Conservation (phyloP, 2,888 invertebrate species). For the Chalcosyrphus nemorum region DNA sequence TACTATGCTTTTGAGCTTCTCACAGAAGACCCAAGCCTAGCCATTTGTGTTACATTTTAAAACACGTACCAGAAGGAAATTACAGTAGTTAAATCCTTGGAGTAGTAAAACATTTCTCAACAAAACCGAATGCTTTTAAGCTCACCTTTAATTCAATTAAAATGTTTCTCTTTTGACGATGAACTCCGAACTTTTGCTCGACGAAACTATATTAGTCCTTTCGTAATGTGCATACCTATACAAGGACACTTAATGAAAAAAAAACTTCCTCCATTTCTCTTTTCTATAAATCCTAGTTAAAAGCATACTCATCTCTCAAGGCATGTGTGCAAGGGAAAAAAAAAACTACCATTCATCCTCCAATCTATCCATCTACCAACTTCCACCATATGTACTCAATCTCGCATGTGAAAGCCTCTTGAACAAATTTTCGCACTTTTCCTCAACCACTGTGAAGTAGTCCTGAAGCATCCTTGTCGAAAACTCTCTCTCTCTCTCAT, state of each 20-base stretch:
- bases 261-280: not conserved
- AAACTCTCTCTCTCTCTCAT: conserved; percentile 51
- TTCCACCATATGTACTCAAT: not conserved
- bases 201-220: not conserved
- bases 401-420: conserved; percentile 49
- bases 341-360: not conserved
- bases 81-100: too few relatives aligned
- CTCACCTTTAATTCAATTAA: not conserved
- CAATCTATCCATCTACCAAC: not conserved
- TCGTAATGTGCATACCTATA: not conserved
- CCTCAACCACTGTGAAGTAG: conserved; percentile 42
- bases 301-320: conserved; percentile 1
- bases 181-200: not conserved
- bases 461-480: conserved; percentile 55
- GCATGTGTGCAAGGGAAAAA: not conserved
- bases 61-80: too few relatives aligned
- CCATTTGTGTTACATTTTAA: too few relatives aligned
- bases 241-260: not conserved
- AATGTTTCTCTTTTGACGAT: not conserved
- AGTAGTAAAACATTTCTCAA: too few relatives aligned
- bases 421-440: conserved; percentile 66
- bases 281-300: not conserved
- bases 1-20: too few relatives aligned
- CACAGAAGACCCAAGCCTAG: too few relatives aligned
- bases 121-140: not conserved